Conservation (phyloP, 37 sponge, comb jelly and placozoan species). For the Beroe forskalii region DNA sequence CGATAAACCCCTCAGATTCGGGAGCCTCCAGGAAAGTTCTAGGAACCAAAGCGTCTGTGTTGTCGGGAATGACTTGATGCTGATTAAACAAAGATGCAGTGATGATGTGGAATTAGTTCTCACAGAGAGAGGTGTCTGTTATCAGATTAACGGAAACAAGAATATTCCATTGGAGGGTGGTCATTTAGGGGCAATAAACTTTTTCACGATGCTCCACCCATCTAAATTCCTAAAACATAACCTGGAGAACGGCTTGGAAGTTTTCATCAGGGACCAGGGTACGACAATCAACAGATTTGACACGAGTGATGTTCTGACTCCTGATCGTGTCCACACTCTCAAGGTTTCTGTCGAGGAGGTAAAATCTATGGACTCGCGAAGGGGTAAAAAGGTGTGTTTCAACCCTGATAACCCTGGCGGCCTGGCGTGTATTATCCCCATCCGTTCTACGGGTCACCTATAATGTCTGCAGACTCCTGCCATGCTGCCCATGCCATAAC, state of each 20-base stretch:
- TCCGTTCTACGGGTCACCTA: conserved; percentile 11
- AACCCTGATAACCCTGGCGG: not conserved
- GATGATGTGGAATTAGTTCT: not conserved
- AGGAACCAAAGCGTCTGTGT: not conserved
- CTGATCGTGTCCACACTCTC: conserved; percentile 3
- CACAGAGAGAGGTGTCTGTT: conserved; percentile 23
- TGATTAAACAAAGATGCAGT: not conserved
- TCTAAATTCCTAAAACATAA: not conserved
- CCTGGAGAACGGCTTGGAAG: conserved; percentile 9
- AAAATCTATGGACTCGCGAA: not conserved
- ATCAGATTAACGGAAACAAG: conserved; percentile 22
- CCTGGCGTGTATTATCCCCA: not conserved
- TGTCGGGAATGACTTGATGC: not conserved
- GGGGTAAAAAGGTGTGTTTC: not conserved
- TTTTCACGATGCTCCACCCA: not conserved
- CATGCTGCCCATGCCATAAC: not conserved
- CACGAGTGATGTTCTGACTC: not conserved
- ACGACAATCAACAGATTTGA: not conserved
- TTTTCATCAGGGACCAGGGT: conserved; percentile 28
- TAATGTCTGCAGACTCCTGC: not conserved
- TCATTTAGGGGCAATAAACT: not conserved
- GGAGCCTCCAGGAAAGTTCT: not conserved
- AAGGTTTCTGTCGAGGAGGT: conserved; percentile 3
- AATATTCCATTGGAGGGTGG: conserved; percentile 1
- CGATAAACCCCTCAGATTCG: too few relatives aligned